Percentiles rank a stretch among this genome's conserved stretches.
Conservation (phyloP, 2,888 invertebrate species). For the Encarsia formosa region DNA sequence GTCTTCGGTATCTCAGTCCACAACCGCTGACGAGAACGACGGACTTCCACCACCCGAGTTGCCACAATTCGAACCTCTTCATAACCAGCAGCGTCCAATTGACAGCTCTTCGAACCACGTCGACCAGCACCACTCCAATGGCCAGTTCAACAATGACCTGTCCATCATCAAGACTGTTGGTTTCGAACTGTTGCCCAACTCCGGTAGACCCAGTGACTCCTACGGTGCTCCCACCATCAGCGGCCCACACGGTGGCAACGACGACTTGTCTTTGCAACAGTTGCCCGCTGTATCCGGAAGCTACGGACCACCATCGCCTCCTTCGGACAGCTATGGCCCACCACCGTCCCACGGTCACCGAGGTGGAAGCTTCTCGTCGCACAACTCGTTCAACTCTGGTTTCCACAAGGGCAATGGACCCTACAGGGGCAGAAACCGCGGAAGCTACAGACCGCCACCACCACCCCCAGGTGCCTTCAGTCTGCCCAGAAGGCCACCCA, state of each 20-base stretch:
- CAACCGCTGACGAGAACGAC: constrained; percentile 34
- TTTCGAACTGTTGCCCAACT: constrained; percentile 35
- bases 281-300: constrained; percentile 19
- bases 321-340: constrained; percentile 17
- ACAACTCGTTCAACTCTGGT: constrained; percentile 19
- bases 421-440: constrained; percentile 25
- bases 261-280: constrained; percentile 29
- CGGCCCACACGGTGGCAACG: constrained; percentile 27
- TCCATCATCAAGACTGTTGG: constrained; percentile 34
- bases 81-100: constrained; percentile 38
- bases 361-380: constrained; percentile 50
- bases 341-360: constrained; percentile 45
- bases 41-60: constrained; percentile 46
- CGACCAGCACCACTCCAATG: constrained; percentile 23
- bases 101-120: constrained; percentile 28
- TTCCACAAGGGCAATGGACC: constrained; percentile 29
- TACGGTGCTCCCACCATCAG: constrained; percentile 30
- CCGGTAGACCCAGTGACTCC: constrained; percentile 20
- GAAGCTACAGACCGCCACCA: constrained; percentile 28
- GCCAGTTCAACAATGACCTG: constrained; percentile 26
- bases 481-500: constrained; percentile 53
- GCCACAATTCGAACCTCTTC: constrained; percentile 44
- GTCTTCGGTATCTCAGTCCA: constrained; percentile 38
- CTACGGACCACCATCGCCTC: constrained; percentile 34
- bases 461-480: constrained; percentile 36